Base-by-base conservation (phyloP, 1,140 invertebrate species). In the Carposina sasakii region DNA sequence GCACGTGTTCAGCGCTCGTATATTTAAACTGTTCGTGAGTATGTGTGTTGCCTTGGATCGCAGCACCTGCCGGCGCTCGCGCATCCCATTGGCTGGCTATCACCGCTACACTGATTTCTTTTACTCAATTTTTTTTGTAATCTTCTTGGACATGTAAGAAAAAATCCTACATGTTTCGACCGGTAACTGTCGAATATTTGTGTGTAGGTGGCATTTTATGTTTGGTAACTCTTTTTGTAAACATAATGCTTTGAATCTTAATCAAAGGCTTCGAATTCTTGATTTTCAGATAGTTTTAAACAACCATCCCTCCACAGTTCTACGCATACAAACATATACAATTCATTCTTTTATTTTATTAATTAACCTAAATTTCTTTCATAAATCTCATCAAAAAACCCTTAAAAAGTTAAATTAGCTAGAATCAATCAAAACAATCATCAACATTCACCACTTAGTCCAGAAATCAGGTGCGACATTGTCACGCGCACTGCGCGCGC, bases 31-130 rank as follows among this genome's bases (percentile, higher is more conserved):
- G 63, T 45, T 53, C 20, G 46, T 57, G 65, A 66, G 57, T 75
- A 75, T 76, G 79, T 79, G 76, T 58, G 68, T 44, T 44, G 39
- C 54, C 68, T 59, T 54, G 61, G 67, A 66, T 64, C 69, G 55
- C 60, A 62, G 58, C 81, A 84, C 81, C 81, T 84, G 81, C 76
- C 76, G 59, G 54, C 76, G 63, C 68, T 52, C 66, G 76, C 77
- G 75, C 73, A 72, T 63, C 76, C 69, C 61, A 84, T 84, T 84
- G 81, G 81, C 55, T 47, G 64, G 66, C 71, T 76, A 78, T 84
- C 77, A 78, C 71, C 77, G 72, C 76, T 81, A 81, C 75, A 81
- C 74, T 77, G 77, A 84, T 84, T 84, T 84, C 76, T 81, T 81
- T 78, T 81, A 67, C 77, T 61, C 67, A 57, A 67, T 57, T 71